These are phyloP conservation scores for Sphenopsis melanotis DNA, from an alignment of 2,797 vertebrate species.

Conservation along the genomic window DNA sequence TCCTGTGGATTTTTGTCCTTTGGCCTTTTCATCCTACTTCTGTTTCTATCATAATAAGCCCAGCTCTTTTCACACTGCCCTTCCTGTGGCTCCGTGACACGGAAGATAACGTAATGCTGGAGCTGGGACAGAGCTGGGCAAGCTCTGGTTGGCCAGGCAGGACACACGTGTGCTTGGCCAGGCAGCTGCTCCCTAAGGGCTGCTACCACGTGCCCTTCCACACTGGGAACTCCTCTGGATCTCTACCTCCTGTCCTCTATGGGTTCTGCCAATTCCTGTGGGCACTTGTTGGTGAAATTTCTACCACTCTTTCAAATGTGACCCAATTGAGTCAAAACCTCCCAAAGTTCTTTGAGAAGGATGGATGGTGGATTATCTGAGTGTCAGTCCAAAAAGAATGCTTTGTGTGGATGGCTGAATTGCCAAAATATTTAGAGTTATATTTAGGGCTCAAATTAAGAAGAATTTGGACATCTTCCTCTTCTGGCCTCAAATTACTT, in stretches of 20 bases:
- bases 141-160: neutral
- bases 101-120: constrained; percentile 19
- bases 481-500: neutral
- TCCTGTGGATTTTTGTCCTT: constrained; percentile 62
- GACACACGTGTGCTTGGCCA: neutral
- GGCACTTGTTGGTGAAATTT: neutral
- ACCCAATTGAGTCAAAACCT: neutral
- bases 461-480: neutral
- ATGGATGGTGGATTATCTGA: neutral
- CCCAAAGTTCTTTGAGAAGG: neutral
- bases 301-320: neutral
- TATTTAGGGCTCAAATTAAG: neutral
- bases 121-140: neutral
- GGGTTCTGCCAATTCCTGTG: neutral
- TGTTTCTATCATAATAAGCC: constrained; percentile 41
- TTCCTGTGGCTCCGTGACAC: constrained; percentile 26
- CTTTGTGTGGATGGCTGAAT: neutral
- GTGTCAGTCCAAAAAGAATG: neutral
- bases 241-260: rapidly evolving
- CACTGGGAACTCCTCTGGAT: neutral
- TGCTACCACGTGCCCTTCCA: neutral
- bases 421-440: neutral
- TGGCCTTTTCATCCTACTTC: constrained; percentile 58
- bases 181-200: neutral
- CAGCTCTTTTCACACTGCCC: neutral